phyloP scores from a whole-genome alignment of 2,888 invertebrate species.

The Fragum fragum region DNA sequence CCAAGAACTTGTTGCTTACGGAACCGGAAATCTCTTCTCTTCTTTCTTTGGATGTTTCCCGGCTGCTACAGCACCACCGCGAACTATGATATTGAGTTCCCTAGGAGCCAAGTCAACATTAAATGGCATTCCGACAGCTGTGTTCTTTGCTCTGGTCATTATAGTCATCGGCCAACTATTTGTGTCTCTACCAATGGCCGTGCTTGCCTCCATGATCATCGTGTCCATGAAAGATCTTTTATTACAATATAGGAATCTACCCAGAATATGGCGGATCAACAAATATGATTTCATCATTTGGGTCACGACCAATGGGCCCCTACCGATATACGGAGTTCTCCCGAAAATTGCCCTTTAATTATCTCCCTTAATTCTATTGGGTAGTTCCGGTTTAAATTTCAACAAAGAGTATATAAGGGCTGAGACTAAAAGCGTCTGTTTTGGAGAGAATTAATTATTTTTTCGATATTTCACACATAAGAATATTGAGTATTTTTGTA shows the following conservation, averaged over 20 bases:
- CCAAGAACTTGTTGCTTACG: slow-evolving; percentile 86
- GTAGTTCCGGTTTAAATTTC: too few relatives aligned
- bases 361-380: too few relatives aligned
- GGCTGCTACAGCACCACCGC: slow-evolving; percentile 83
- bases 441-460: too few relatives aligned
- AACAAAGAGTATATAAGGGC: too few relatives aligned
- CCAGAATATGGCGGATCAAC: slow-evolving; percentile 92
- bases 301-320: slow-evolving; percentile 77
- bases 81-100: slow-evolving; percentile 77
- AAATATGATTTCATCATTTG: slow-evolving; percentile 90
- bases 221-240: slow-evolving; percentile 86
- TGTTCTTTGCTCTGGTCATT: slow-evolving; percentile 80
- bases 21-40: slow-evolving; percentile 82
- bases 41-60: slow-evolving; percentile 86
- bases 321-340: too few relatives aligned
- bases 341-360: too few relatives aligned
- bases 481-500: too few relatives aligned
- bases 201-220: slow-evolving; percentile 87
- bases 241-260: slow-evolving; percentile 91
- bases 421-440: too few relatives aligned
- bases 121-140: slow-evolving; percentile 72
- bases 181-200: slow-evolving; percentile 78
- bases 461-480: too few relatives aligned
- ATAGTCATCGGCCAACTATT: slow-evolving; percentile 80
- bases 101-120: slow-evolving; percentile 80